Percentiles rank a stretch among this genome's conserved stretches.
phyloP scores from a whole-genome alignment of 2,113 vertebrate species.

The Rhipidura dahli region DNA sequence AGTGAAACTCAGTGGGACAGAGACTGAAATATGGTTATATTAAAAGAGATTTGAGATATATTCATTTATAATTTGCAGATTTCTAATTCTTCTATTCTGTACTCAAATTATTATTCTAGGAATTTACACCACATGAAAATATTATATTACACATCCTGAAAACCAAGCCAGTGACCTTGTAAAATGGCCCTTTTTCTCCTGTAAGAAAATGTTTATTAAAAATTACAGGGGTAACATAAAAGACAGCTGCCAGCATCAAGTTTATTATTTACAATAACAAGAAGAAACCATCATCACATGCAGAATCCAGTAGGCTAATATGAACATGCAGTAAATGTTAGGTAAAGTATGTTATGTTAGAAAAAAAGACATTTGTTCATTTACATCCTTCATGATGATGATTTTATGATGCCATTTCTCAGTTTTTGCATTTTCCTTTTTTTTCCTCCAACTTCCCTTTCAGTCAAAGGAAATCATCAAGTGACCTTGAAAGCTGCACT shows the following conservation, averaged over 20 bases:
- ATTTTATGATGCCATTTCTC: slow-evolving; percentile 52
- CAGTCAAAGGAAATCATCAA: slow-evolving; percentile 61
- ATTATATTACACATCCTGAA: background rate
- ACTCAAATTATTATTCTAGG: background rate
- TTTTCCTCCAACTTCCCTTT: background rate
- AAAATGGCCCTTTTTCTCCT: background rate
- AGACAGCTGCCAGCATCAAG: background rate
- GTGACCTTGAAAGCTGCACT: slow-evolving; percentile 77
- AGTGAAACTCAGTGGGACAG: background rate
- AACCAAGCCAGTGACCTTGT: background rate
- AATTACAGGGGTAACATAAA: background rate
- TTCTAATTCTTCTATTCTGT: background rate
- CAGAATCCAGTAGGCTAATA: background rate
- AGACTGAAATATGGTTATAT: background rate
- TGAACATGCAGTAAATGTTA: background rate
- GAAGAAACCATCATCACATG: background rate
- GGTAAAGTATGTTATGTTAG: background rate
- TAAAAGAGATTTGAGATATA: background rate
- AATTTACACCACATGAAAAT: background rate
- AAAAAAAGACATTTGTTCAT: slow-evolving; percentile 55
- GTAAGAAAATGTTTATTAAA: background rate
- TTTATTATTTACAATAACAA: slow-evolving; percentile 10
- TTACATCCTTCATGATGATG: slow-evolving; percentile 21
- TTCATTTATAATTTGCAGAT: background rate
- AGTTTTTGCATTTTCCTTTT: background rate